Conservation (phyloP, 1,140 invertebrate genomes). For the Andricus grossulariae region DNA sequence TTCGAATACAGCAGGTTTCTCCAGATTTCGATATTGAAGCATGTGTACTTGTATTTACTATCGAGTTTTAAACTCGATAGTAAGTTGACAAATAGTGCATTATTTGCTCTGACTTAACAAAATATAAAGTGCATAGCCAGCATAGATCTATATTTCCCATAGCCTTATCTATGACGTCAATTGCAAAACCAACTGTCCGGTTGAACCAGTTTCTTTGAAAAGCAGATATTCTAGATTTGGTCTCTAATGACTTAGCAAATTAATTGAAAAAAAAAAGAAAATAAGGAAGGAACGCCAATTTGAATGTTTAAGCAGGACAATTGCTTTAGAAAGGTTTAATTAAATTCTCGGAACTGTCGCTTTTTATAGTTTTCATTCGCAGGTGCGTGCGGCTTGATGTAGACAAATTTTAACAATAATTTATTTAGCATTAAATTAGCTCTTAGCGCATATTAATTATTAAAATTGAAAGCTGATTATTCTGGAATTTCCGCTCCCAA, state of each 20-base stretch:
- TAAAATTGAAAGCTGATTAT: too few species aligned
- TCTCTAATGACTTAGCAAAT: conserved; percentile 16
- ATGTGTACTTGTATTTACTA: neutral
- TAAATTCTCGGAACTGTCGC: neutral
- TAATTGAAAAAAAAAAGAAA: conserved; percentile 9
- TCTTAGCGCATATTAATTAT: too few species aligned
- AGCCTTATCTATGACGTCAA: conserved; percentile 23
- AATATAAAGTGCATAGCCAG: neutral
- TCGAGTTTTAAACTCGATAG: neutral
- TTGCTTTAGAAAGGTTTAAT: conserved; percentile 11
- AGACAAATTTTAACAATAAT: too few species aligned
- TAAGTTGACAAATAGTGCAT: neutral
- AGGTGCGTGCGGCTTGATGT: neutral
- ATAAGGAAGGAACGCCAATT: conserved; percentile 1
- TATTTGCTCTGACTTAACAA: neutral
- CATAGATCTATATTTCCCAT: neutral
- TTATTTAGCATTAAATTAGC: too few species aligned
- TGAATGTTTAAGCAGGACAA: neutral
- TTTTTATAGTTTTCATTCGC: neutral
- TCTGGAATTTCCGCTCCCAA: too few species aligned
- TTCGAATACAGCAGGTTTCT: conserved; percentile 19
- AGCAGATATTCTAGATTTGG: conserved; percentile 20
- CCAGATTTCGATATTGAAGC: conserved; percentile 10
- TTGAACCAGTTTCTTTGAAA: conserved; percentile 11
- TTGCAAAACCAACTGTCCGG: conserved; percentile 19